Percentiles rank a stretch among this genome's conserved stretches.
These are phyloP conservation scores for Pachyrhynchus sulphureomaculatus DNA, from an alignment of 1,140 invertebrate species.

Conservation along the genomic window DNA sequence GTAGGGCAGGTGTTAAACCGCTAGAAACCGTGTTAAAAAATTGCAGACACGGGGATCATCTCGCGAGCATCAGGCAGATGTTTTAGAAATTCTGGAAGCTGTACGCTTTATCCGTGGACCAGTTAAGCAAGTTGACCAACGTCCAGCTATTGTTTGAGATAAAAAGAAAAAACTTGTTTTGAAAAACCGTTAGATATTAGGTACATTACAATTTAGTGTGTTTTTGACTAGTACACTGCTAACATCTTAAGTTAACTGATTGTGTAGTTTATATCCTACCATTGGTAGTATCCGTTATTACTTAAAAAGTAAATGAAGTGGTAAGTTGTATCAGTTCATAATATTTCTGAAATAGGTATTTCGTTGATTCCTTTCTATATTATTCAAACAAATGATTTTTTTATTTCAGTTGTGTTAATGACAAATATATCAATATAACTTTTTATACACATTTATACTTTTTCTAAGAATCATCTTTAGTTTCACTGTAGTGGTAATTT, in stretches of 20 bases:
- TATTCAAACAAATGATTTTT: too few species aligned
- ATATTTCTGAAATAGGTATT: too few species aligned
- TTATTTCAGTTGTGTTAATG: too few species aligned
- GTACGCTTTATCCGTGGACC: constrained; percentile 43
- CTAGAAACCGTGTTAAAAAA: not conserved
- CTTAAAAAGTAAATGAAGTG: too few species aligned
- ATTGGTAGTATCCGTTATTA: too few species aligned
- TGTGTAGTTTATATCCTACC: too few species aligned
- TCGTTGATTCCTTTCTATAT: too few species aligned
- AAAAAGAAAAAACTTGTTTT: constrained; percentile 36
- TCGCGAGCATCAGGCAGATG: constrained; percentile 36
- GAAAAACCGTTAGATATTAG: constrained; percentile 35
- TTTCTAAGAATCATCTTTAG: too few species aligned
- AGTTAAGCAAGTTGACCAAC: constrained; percentile 43
- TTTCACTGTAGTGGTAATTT: too few species aligned
- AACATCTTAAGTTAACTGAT: not conserved
- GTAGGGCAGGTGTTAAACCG: constrained; percentile 20
- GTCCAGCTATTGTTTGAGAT: constrained; percentile 36
- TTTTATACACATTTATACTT: too few species aligned
- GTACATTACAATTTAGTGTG: not conserved
- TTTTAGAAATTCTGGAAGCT: constrained; percentile 32
- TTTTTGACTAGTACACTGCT: not conserved
- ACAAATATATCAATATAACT: too few species aligned
- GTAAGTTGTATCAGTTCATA: too few species aligned
- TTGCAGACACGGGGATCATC: constrained; percentile 8